Evolutionary conservation across 2,113 vertebrate species (phyloP), one percentile per base, ranked within the genome.

Genomic region (Campylorhamphus procurvoides): DNA sequence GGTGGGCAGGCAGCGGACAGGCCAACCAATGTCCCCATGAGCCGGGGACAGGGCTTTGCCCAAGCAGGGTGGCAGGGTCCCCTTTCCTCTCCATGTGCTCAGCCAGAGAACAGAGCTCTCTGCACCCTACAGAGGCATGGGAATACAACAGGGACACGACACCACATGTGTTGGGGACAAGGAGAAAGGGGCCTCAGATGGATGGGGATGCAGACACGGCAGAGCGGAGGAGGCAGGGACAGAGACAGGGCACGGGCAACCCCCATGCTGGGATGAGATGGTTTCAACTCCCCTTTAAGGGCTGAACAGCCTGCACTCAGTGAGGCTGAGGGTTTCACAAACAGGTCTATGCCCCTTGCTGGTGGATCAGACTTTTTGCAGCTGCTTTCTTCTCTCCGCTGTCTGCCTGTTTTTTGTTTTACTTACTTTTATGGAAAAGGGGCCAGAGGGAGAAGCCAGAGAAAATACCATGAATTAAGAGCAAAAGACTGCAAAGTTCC

Each of bases 201-300:
- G 47, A 79, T 15, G 8, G 20, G 58, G 74, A 71, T 11, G n/a
- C 49, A 42, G 60, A 85, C 2, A 28, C 0, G 3, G 66, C 72
- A 52, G 7, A 40, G 76, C 10, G 5, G 0, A 50, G 19, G 31
- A 50, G 8, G 47, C 20, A 46, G 39, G 25, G 1, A 0, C 19
- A 56, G 19, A 29, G 37, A 9, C 22, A 84, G 52, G 29, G n/a
- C 1, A 29, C 42, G 56, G 39, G n/a, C 18, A 87, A 40, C 22
- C 18, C n/a, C 0, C 0, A 6, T n/a, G n/a, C 47, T 63, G 62
- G 27, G n/a, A 49, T 0, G 0, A 49, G 35, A 42, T 2, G 0
- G 40, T 44, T 89, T 60, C 37, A 85, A 56, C 6, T 14, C 19
- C 27, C 9, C 28, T 75, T 14, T 33, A 22, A 39, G 71, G 29